Evolutionary conservation across 2,888 invertebrate genomes (phyloP).

Genomic region (Drosophila infuscata): DNA sequence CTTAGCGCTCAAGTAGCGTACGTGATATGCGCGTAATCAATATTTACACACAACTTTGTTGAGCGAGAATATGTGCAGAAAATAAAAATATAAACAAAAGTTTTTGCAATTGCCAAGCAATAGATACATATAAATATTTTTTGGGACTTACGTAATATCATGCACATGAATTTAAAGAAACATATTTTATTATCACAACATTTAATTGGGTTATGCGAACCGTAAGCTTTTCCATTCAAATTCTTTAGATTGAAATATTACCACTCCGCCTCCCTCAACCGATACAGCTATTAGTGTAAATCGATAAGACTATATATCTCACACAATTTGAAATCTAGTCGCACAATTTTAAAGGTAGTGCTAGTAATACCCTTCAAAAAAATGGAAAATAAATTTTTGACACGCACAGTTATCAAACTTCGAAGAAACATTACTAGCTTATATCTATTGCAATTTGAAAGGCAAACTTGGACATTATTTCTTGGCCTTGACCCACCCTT

Average conservation of each 20-base stretch:
- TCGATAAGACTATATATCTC: too few species aligned
- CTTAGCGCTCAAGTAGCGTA: conserved; percentile 73
- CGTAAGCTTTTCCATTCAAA: neutral
- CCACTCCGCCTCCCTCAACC: too few species aligned
- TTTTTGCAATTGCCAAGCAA: conserved; percentile 44
- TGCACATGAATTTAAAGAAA: conserved; percentile 34
- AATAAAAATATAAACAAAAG: conserved; percentile 46
- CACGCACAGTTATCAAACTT: too few species aligned
- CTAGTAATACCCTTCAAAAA: too few species aligned
- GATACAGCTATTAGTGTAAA: too few species aligned
- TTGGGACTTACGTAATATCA: conserved; percentile 36
- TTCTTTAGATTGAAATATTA: neutral
- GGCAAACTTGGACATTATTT: too few species aligned
- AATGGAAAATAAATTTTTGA: too few species aligned
- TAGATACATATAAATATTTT: neutral
- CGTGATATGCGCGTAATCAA: conserved; percentile 76
- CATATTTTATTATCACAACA: conserved; percentile 32
- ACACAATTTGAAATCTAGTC: too few species aligned
- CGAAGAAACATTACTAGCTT: too few species aligned
- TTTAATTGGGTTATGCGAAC: conserved; percentile 10
- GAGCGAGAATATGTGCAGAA: conserved; percentile 43
- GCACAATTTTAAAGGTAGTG: too few species aligned
- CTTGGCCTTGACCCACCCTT: too few species aligned
- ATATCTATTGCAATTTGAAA: too few species aligned
- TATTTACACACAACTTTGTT: conserved; percentile 69